Base-by-base conservation (phyloP, 2,888 invertebrate species). In the Chrysodeixis includens region DNA sequence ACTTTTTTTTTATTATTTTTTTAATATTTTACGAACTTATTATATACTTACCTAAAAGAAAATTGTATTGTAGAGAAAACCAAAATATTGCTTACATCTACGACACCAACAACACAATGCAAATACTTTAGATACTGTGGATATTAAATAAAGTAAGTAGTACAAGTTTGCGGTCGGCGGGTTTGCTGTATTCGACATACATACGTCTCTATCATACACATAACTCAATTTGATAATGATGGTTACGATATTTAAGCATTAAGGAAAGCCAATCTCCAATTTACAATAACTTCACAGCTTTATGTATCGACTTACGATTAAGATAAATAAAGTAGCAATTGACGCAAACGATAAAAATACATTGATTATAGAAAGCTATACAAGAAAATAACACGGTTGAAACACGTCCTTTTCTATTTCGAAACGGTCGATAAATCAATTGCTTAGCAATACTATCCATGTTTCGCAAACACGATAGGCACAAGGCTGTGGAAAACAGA, bases 201-300 rank as follows among this genome's bases (percentile, higher is more conserved):
- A 90, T 74, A 71, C 91, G 66, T 89, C 90, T 82, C 92, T 87
- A 64, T 82, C 93, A 90, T 84, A 84, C 88, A 85, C 82, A 88
- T 83, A 87, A 86, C 83, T 81, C 82, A 86, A 83, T 86, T 88
- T 86, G 87, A 85, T 66, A 86, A 89, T 88, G 88, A 89, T 89
- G 90, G 84, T 88, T 85, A 91, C 89, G 88, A 87, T 88, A 83
- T 85, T 74, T 77, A 92, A 94, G 92, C 93, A 93, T 80, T 88
- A 93, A 93, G 93, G 93, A 92, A 87, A 89, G 87, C 79, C 76
- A 71, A 76, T 69, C 30, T 57, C 52, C 9, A 9, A 46, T 63
- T 66, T 57, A 69, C 66, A 67, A 30, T 64, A 74, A 63, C 69
- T 78, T 83, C 83, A 87, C 86, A 88, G 86, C 83, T 83, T 83